Evolutionary conservation across 2,888 invertebrate genomes (phyloP).

Genomic region (Zeuzera pyrina): DNA sequence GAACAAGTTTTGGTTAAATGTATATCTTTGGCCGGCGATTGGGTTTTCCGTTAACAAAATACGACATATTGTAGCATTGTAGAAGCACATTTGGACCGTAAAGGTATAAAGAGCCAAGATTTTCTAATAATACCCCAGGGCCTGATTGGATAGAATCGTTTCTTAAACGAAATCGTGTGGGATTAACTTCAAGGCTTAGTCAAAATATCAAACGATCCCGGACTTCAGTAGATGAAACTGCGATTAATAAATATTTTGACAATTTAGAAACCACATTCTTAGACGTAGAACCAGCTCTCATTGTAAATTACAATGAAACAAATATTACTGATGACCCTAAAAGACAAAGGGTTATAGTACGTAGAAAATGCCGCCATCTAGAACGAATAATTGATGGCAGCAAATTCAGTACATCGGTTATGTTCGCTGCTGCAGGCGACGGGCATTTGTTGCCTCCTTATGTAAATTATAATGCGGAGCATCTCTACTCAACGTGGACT

Average conservation of each 20-base stretch:
- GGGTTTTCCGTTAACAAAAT: too few species aligned
- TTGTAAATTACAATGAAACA: constrained; percentile 15
- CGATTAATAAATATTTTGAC: constrained; percentile 9
- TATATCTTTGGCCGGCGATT: too few species aligned
- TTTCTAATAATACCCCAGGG: not conserved
- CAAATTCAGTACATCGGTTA: constrained; percentile 12
- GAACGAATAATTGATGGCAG: constrained; percentile 13
- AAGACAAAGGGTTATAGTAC: constrained; percentile 11
- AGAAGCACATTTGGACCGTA: not conserved
- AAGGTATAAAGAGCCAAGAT: not conserved
- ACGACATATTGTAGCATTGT: too few species aligned
- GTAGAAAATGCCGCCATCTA: constrained; percentile 6
- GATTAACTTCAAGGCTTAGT: not conserved
- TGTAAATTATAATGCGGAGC: constrained; percentile 13
- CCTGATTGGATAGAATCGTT: not conserved
- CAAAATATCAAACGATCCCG: not conserved
- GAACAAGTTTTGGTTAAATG: too few species aligned
- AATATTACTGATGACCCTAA: constrained; percentile 14
- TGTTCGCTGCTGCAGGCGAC: constrained; percentile 12
- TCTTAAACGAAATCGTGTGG: not conserved
- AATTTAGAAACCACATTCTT: constrained; percentile 8
- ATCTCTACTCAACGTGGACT: constrained; percentile 13
- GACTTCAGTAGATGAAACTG: not conserved
- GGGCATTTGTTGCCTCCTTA: constrained; percentile 13
- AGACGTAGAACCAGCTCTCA: constrained; percentile 6